Base-by-base conservation (phyloP, 2,888 invertebrate species). In the Blastobasis lacticolella region DNA sequence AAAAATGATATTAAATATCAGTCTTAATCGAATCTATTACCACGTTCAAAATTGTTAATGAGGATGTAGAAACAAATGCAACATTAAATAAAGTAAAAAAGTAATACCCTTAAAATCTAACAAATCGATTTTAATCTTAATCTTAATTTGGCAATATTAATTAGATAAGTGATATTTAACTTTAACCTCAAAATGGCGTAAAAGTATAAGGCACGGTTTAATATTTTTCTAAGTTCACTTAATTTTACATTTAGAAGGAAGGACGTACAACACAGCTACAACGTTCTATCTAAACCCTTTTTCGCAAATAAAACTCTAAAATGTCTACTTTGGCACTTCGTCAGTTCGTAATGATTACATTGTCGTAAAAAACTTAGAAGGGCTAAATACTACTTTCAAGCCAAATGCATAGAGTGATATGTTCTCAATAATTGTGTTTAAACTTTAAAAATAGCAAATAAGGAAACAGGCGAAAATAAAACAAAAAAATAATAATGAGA, bases 171-270 rank as follows among this genome's bases (percentile, higher is more conserved):
- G 79, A 83, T 85, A 85, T 78, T 80, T 23, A 23, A 23, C 23
- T 45, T 80, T 78, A 79, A 69, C 74, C 71, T 81, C 78, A 81
- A 81, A 86, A 85, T 84, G 86, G 87, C 86, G 63, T 87, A 82
- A 82, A 81, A 81, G 78, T 86, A 83, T 88, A 88, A 88, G 87
- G 87, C 87, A 88, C 87, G 73, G 75, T 83, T 78, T 73, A 77
- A 78, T 80, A 78, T 74, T 74, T 76, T 64, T 53, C 79, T 83
- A 77, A 78, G 74, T 66, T 75, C 79, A 78, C 69, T 73, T 74
- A 69, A 63, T 62, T 56, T 60, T 56, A 62, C 54, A 67, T 66
- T 58, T 75, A 81, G 23, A 23, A 23, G 23, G 77, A 80, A 83
- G 87, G 86, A 87, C 86, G 87, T 79, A 59, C 71, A 74, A 81